Conservation (phyloP, 64 coral and sea anemone genomes). For the Montipora capricornis region DNA sequence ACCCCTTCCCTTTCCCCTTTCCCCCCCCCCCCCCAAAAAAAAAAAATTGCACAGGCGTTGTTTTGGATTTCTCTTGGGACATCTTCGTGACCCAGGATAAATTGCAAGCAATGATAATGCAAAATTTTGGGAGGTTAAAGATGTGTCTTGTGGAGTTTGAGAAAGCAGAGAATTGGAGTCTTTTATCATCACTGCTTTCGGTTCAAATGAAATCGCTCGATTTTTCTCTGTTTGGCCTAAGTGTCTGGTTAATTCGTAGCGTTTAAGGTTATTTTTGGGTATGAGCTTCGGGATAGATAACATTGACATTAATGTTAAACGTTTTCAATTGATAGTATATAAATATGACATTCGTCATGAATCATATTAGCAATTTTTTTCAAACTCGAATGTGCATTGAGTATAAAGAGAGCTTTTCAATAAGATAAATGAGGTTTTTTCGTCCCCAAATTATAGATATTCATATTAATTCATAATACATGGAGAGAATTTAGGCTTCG, state of each 20-base stretch:
- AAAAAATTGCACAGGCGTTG: too few species aligned
- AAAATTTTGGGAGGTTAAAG: too few species aligned
- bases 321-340: not conserved
- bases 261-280: not conserved
- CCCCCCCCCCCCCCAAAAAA: too few species aligned
- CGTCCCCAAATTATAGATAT: conserved; percentile 28
- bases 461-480: conserved; percentile 8
- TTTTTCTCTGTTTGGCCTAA: not conserved
- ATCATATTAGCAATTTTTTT: conserved; percentile 26
- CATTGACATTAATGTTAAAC: not conserved
- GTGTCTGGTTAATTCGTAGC: not conserved
- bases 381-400: conserved; percentile 39
- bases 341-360: not conserved
- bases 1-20: too few species aligned
- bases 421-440: conserved; percentile 13
- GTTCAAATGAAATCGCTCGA: not conserved
- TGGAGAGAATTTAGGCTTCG: conserved; percentile 39
- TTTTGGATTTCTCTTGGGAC: too few species aligned
- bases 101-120: too few species aligned
- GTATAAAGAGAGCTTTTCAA: conserved; percentile 25
- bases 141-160: too few species aligned
- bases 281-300: not conserved
- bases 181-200: not conserved
- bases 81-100: not conserved
- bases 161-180: too few species aligned